Base-by-base conservation (phyloP, 2,888 invertebrate genomes). In the Smittia aterrima region DNA sequence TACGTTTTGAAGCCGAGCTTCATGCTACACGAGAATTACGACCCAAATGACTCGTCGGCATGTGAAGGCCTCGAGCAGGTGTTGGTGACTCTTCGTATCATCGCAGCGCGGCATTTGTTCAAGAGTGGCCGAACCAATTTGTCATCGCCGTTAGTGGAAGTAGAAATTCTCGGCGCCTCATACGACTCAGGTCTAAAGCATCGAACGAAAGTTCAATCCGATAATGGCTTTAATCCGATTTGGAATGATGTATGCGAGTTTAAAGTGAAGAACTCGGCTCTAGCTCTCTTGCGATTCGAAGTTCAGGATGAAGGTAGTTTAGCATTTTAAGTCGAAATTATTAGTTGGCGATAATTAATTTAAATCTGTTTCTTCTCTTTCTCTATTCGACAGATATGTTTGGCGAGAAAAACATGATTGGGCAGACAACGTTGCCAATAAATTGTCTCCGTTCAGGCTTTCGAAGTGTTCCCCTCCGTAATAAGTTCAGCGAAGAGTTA, bases 321-420 rank as follows among this genome's bases (percentile, higher is more conserved):
- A 64, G 3, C 20, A 64, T 2, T 7, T 27, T n/a, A 47, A 47
- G 58, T 22, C 22, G 22, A 58, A 58, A 58, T 20, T 22, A 20
- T 58, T 58, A 58, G 16, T 16, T 22, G 7, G 22, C 4, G 47
- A 47, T 47, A 18, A 70, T 25, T 70, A 54, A 70, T 54, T 25
- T 54, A 11, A 16, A 32, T 66, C 20, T 6, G 24, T 32, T 32
- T 66, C 18, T 16, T 40, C 40, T 2, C n/a, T 18, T 20, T 58
- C 18, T 25, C n/a, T n/a, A 68, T 47, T 47, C 13, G n/a, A 7
- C 24, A 72, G 98, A 99, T 81, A 93, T 96, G 86, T 98, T 99
- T 83, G 96, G 96, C 0, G 98, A 98, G 79, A 92, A 91, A 11
- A 96, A 96, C 85, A 96, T 98, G 82, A 92, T 98, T 76, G 98